Percentiles rank a stretch among this genome's conserved stretches.
phyloP scores from a whole-genome alignment of 2,888 invertebrate species.

The Apocheima hispidaria region DNA sequence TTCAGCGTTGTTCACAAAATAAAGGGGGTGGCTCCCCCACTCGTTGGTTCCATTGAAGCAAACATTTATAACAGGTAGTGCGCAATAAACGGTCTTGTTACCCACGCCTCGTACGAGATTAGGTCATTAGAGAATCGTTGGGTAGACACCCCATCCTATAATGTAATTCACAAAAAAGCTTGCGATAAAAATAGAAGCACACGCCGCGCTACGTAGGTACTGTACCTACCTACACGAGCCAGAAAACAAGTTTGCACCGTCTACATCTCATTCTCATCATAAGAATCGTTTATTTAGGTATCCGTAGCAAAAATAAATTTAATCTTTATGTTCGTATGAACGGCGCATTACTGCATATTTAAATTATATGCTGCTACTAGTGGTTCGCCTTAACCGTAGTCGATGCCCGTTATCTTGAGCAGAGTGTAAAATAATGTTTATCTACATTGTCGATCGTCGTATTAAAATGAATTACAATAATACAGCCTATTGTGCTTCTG shows the following conservation, averaged over 20 bases:
- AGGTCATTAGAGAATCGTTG: constrained; percentile 54
- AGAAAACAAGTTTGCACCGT: constrained; percentile 58
- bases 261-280: constrained; percentile 49
- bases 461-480: constrained; percentile 18
- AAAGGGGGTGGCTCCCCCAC: background rate
- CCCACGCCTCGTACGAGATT: constrained; percentile 46
- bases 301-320: constrained; percentile 48
- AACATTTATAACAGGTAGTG: constrained; percentile 7
- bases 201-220: constrained; percentile 50
- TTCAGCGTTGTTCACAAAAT: background rate
- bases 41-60: background rate
- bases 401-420: constrained; percentile 6
- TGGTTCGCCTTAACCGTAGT: background rate
- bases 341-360: constrained; percentile 20
- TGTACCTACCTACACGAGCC: constrained; percentile 59
- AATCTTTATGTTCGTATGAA: constrained; percentile 37
- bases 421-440: constrained; percentile 21
- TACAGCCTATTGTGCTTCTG: constrained; percentile 7
- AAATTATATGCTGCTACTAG: constrained; percentile 8
- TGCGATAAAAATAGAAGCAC: constrained; percentile 64
- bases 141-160: constrained; percentile 41
- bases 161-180: constrained; percentile 65
- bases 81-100: constrained; percentile 28
- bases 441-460: constrained; percentile 18
- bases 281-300: constrained; percentile 34